Base-by-base conservation (phyloP, 2,113 vertebrate genomes). In the Pleuronectes platessa region DNA sequence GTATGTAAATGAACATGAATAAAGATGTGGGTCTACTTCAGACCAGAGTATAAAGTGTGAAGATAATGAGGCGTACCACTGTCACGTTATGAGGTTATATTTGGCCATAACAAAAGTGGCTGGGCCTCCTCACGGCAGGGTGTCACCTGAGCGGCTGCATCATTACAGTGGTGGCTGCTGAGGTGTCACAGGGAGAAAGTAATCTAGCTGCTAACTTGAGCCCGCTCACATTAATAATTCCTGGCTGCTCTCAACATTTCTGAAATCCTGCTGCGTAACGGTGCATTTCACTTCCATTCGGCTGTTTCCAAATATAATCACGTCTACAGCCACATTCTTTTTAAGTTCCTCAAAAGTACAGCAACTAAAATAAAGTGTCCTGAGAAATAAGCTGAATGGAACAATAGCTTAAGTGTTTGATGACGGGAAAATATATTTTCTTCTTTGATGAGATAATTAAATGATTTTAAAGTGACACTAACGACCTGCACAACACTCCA, bases 391-490 rank as follows among this genome's bases (percentile, higher is more conserved):
- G 31, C 5, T 6, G 5, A 31, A 31, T 31, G 31, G 31, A 6
- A 7, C 31, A 31, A 31, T 31, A 54, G 51, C 4, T 35, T 26
- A 62, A 54, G 71, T 21, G 14, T 26, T 68, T 79, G 24, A 71
- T 51, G 47, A 77, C 12, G 23, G 23, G 5, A 10, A 67, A 81
- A 61, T 55, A 20, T 7, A 21, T 10, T 42, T 24, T 37, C 31
- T 35, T 1, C 31, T 27, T 53, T 23, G 37, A 61, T 35, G 27
- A 54, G 53, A 68, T 47, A 72, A 54, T 68, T n/a, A 40, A 37
- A 62, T 35, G 24, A 55, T 68, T 72, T 67, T 23, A 61, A 76
- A 23, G 45, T 49, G 68, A 84, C 54, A 66, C 37, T 18, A 68
- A 70, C 55, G 65, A 64, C 26, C 15, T 59, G 37, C 24, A 58